Conservation (phyloP, 2,888 invertebrate species). For the Rhabditoides inermis region DNA sequence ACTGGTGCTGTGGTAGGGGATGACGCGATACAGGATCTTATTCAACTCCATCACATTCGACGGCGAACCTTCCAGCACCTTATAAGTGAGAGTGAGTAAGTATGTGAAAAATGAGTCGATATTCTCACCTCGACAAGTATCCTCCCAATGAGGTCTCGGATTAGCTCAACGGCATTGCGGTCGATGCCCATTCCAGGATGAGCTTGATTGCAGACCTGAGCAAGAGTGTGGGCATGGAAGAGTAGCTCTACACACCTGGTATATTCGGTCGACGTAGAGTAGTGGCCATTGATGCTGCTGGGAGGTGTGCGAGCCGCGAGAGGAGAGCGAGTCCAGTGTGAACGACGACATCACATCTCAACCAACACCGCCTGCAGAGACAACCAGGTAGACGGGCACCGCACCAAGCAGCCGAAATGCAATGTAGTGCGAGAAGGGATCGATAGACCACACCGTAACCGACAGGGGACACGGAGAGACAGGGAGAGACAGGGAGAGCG, state of each 20-base stretch:
- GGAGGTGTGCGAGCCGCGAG: no score
- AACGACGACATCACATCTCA: background rate
- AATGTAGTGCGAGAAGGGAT: no score
- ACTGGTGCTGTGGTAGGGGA: background rate
- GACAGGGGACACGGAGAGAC: no score
- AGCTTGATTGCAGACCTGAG: constrained; percentile 28
- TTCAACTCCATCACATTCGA: constrained; percentile 17
- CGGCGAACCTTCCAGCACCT: background rate
- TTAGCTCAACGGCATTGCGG: constrained; percentile 36
- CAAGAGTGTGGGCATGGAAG: background rate
- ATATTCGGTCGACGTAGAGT: no score
- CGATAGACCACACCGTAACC: no score
- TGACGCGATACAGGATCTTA: constrained; percentile 10
- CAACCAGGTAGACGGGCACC: background rate
- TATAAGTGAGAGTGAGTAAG: no score
- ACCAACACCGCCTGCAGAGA: background rate
- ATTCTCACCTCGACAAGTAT: constrained; percentile 24
- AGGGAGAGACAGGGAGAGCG: no score
- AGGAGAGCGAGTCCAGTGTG: background rate
- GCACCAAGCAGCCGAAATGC: no score
- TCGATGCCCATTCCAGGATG: constrained; percentile 46
- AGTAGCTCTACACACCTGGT: no score
- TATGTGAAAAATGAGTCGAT: background rate
- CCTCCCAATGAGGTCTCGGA: constrained; percentile 26
- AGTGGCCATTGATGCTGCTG: no score